Base-by-base conservation (phyloP, 2,888 invertebrate genomes). In the Agonopterix heracliana region DNA sequence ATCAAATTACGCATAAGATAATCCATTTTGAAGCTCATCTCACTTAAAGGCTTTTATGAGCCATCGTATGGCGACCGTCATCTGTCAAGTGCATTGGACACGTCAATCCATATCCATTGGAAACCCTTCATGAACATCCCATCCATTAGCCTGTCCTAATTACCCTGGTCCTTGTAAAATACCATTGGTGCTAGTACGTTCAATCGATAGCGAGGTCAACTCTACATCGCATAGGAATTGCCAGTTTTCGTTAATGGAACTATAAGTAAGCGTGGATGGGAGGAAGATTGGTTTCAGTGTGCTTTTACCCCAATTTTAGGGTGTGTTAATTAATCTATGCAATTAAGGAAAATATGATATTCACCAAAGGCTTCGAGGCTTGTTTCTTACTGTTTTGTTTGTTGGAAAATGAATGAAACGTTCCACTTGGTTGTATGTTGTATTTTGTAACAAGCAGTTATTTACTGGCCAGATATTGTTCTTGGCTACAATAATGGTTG, bases 181-280 rank as follows among this genome's bases (percentile, higher is more conserved):
- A 63, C 54, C 58, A 53, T 54, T 51, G 47, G 45, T 9, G 11
- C 7, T 11, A 45, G 3, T 26, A 43, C 10, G 10, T 43, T 41
- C 13, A 8, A 41, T 45, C 45, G 36, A 42, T 46, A 38, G n/a
- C 17, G 10, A 36, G 41, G 45, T 45, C 45, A 41, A 44, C 41
- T 13, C 46, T n/a, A 9, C 46, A 46, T 41, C 55, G 66, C 64
- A 68, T 67, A 68, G 66, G 64, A 74, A 77, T 79, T 59, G 70
- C 58, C 68, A 63, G 72, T 78, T 75, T 63, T 52, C 49, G 56
- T 54, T 71, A 79, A 74, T 77, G 68, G 70, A 67, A 67, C 60
- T 58, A 64, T 66, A 68, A 62, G 61, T 61, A 58, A 58, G 55
- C 50, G 55, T 53, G 56, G 52, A 56, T 50, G 49, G 53, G 40